These are phyloP conservation scores for Brachionus paranguensis DNA, from an alignment of 1,140 invertebrate species.

Conservation along the genomic window DNA sequence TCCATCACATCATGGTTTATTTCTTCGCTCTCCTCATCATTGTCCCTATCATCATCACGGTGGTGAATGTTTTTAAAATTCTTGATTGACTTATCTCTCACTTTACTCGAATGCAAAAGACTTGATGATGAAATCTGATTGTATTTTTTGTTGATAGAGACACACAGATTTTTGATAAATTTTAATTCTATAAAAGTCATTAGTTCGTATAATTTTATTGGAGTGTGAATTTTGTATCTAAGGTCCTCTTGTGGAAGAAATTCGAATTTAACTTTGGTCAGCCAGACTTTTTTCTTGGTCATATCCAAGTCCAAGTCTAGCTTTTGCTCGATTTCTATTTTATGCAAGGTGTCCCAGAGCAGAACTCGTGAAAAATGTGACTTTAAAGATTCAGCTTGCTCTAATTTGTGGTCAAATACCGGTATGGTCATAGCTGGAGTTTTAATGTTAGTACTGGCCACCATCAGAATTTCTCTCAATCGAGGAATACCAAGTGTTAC, in stretches of 20 bases:
- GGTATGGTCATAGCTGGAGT: conserved; percentile 94
- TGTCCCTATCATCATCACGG: conserved; percentile 20
- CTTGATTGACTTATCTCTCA: conserved; percentile 12
- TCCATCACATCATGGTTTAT: neutral
- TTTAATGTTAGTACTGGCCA: conserved; percentile 80
- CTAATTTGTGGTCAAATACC: conserved; percentile 54
- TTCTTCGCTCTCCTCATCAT: conserved; percentile 5
- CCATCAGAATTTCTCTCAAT: conserved; percentile 91
- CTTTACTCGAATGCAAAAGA: neutral
- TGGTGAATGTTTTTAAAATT: conserved; percentile 21
- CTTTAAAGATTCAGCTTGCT: conserved; percentile 17
- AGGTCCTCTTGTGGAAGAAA: conserved; percentile 27
- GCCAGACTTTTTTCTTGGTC: neutral
- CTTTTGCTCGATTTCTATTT: conserved; percentile 33
- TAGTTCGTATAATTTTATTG: conserved; percentile 20
- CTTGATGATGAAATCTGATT: conserved; percentile 21
- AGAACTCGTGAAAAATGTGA: conserved; percentile 1
- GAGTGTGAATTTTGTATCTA: neutral
- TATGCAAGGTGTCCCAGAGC: conserved; percentile 10
- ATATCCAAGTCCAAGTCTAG: conserved; percentile 11
- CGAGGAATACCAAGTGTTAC: conserved; percentile 92
- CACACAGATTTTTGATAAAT: conserved; percentile 31
- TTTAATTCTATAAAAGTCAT: conserved; percentile 4
- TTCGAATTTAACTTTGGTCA: conserved; percentile 27
- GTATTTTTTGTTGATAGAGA: conserved; percentile 34